Evolutionary conservation across 92 coral and sea anemone species (phyloP).

Genomic region (Epizoanthus ramosus): DNA sequence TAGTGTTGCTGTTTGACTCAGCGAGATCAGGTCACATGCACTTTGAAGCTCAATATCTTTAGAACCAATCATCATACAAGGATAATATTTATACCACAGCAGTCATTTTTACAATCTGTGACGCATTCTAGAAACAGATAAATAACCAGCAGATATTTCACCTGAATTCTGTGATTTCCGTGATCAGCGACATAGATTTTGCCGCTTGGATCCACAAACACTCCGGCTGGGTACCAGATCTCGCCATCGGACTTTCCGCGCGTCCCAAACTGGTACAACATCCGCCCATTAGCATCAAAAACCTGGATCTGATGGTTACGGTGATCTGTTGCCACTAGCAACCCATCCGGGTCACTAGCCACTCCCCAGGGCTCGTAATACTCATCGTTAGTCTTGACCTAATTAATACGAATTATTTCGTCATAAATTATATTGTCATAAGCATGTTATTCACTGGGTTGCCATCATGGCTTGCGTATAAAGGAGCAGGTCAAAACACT

Average conservation of each 20-base stretch:
- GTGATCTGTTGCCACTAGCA: conserved; percentile 77
- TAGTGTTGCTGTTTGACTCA: too few species aligned
- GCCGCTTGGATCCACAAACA: conserved; percentile 59
- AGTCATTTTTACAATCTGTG: too few species aligned
- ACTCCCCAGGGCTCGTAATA: conserved; percentile 90
- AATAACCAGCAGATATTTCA: conserved; percentile 1
- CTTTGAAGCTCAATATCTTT: too few species aligned
- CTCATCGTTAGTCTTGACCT: conserved; percentile 58
- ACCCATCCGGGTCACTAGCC: conserved; percentile 68
- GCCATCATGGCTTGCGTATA: too few species aligned
- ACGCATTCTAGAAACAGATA: too few species aligned
- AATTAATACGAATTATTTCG: background rate
- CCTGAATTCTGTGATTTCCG: conserved; percentile 89
- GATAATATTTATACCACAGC: too few species aligned
- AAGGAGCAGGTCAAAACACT: too few species aligned
- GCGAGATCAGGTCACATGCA: too few species aligned
- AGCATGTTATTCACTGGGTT: too few species aligned
- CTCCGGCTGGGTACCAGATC: conserved; percentile 95
- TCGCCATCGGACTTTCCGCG: conserved; percentile 89
- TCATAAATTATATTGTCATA: too few species aligned
- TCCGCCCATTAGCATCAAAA: conserved; percentile 66
- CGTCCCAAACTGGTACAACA: conserved; percentile 76
- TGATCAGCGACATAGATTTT: conserved; percentile 82
- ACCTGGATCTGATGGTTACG: conserved; percentile 80
- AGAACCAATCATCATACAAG: too few species aligned